Conservation (phyloP, 1,140 invertebrate genomes). For the Procambarus virginalis region DNA sequence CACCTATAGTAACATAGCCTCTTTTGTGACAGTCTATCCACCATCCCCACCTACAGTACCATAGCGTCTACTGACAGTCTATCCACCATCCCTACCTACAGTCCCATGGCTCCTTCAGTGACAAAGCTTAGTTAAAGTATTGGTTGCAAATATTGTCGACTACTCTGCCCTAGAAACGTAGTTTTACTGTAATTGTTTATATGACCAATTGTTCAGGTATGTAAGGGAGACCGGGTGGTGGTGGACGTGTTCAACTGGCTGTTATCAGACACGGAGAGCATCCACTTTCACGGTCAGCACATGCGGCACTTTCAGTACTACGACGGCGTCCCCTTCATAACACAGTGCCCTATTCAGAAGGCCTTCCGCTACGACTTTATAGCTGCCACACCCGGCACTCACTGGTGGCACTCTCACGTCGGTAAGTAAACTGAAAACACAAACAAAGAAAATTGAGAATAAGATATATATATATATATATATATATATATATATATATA, state of each 20-base stretch:
- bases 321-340: constrained; percentile 91
- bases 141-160: too few species aligned
- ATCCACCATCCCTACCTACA: not conserved
- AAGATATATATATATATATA: too few species aligned
- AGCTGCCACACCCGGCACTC: not conserved
- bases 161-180: too few species aligned
- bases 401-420: constrained; percentile 1
- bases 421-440: not conserved
- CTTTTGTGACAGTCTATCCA: too few species aligned
- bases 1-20: not conserved
- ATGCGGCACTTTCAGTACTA: constrained; percentile 88
- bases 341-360: constrained; percentile 88
- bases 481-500: too few species aligned
- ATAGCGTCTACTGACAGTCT: too few species aligned
- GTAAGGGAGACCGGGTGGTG: constrained; percentile 87
- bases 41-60: too few species aligned
- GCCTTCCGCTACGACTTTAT: not conserved
- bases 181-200: too few species aligned
- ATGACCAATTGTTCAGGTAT: constrained; percentile 76
- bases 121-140: too few species aligned
- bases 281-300: constrained; percentile 89
- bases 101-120: too few species aligned
- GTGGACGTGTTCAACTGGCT: constrained; percentile 89
- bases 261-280: constrained; percentile 84
- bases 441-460: too few species aligned